Evolutionary conservation across 1,140 invertebrate species (phyloP), one percentile per base, ranked within the genome.

Genomic region (Piezodorus guildinii): DNA sequence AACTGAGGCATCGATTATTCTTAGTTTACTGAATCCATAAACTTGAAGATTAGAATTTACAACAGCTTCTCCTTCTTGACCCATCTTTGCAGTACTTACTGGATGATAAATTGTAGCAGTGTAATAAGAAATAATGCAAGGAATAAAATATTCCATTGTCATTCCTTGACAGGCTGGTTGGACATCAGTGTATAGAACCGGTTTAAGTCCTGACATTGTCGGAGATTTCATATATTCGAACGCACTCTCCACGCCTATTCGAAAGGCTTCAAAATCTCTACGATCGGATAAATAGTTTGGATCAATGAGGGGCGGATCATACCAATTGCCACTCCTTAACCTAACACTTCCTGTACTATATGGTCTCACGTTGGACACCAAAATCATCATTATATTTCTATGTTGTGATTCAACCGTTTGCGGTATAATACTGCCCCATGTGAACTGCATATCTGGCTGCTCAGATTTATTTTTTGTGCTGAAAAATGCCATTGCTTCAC

Each of bases 281-380:
- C 81, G 80, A 73, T 87, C 75, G 0, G 80, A 72, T 44, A 86
- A 85, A 71, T 91, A 93, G 70, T 88, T 88, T 1, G 91, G 87
- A 72, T 88, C 84, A 44, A 95, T 90, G 4, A 81, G 71, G 0
- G 92, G 91, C 68, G 85, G 79, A 0, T 82, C 78, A n/a, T 76
- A 73, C 0, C 89, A 85, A 72, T 93, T 78, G 0, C 73, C 72
- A 15, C 80, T 81, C 49, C 70, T 73, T 1, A 92, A 69, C 65
- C 81, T 77, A 2, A 92, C 73, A 58, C 77, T 80, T 15, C 90
- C 90, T 58, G 77, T 76, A 60, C 85, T 88, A 63, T 80, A 80
- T 0, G 89, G 88, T n/a, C 49, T 34, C n/a, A 62, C 17, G 54
- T 23, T 45, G n/a, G 23, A 60, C n/a, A 49, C 15, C n/a, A 58